Base-by-base conservation (phyloP, 2,888 invertebrate species). In the Willowsia nigromaculata region DNA sequence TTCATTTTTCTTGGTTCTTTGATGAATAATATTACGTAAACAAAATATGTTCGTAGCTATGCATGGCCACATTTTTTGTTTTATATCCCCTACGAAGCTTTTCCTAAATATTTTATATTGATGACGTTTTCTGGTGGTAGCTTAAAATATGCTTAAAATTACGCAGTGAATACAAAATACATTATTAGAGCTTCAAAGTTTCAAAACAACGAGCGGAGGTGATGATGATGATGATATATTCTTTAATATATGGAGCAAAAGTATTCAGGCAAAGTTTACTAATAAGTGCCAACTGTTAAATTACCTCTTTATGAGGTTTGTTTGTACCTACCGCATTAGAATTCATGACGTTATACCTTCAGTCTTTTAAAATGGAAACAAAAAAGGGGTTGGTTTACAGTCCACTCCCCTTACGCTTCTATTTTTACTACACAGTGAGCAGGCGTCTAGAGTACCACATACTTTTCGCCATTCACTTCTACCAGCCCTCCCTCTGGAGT, bases 261-360 rank as follows among this genome's bases (percentile, higher is more conserved):
- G 2, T 76, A 76, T 76, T 50, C 74, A 74, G 76, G 1, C n/a
- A 76, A 76, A 76, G n/a, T 76, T 76, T 76, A 50, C 76, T 76
- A 76, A 76, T 50, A 76, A 76, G 50, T 76, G 47, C 81, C 59
- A 59, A 62, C 37, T 25, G 81, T 59, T 37, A 80, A 80, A 80
- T 22, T 18, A 76, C 25, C 80, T 37, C 22, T 40, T 59, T 81
- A 62, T 22, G 40, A 47, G 50, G 22, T 40, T 37, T 22, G 40
- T 40, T 18, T 18, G 27, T 50, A 30, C 30, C 43, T 43, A 43
- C 30, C 56, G 40, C 85, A 85, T 85, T 85, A 85, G 78, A 85
- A 85, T 85, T 85, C 85, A 85, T 85, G 85, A 85, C 78, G 76
- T 22, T 53, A n/a, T n/a, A 11, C 11, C 43, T 30, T 50, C 53